Evolutionary conservation across 2,797 vertebrate genomes (phyloP).

Genomic region (Sardinella longiceps): DNA sequence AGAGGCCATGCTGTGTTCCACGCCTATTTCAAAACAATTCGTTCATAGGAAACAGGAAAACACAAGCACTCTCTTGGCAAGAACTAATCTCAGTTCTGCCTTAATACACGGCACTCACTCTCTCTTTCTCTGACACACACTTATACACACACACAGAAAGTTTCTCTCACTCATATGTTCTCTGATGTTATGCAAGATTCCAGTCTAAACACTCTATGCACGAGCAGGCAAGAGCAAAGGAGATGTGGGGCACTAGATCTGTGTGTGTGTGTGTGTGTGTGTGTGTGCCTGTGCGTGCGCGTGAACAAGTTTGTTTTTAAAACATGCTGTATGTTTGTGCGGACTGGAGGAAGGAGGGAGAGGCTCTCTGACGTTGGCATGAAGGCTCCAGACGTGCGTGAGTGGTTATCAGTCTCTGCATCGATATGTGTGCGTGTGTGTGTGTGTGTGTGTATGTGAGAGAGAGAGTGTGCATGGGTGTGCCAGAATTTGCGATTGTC

Average conservation of each 20-base stretch:
- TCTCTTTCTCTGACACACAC: background rate
- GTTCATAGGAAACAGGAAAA: background rate
- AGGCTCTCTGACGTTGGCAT: conserved; percentile 11
- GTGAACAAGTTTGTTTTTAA: conserved; percentile 30
- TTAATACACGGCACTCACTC: background rate
- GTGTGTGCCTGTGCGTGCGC: background rate
- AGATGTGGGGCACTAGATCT: background rate
- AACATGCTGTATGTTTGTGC: background rate
- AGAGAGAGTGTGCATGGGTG: background rate
- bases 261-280: background rate
- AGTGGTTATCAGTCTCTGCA: background rate
- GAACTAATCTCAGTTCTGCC: background rate
- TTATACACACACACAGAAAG: background rate
- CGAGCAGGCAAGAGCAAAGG: background rate
- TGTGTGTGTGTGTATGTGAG: background rate
- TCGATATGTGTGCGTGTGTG: background rate
- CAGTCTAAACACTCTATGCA: conserved; percentile 26
- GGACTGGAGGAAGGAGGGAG: background rate
- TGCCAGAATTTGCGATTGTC: background rate
- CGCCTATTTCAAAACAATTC: background rate
- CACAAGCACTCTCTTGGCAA: background rate
- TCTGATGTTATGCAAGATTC: conserved; percentile 28
- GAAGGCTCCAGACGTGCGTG: background rate
- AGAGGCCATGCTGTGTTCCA: background rate
- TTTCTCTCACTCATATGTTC: conserved; percentile 10